Conservation (phyloP, 30 jellyfish, hydroid and myxozoan genomes). For the Turritopsis rubra region DNA sequence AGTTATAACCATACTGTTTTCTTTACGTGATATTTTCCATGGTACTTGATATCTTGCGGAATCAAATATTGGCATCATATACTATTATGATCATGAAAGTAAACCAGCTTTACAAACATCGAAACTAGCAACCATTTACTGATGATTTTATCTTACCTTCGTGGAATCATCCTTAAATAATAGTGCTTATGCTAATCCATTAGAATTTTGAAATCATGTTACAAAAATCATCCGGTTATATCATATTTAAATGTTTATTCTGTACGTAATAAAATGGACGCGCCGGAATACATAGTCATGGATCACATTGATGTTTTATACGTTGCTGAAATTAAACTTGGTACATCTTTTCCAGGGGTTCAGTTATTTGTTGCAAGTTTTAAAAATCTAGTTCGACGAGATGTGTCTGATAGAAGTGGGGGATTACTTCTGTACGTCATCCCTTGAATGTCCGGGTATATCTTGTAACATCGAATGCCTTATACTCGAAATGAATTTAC, state of each 20-base stretch:
- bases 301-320: background rate
- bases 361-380: background rate
- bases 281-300: background rate
- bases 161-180: too few relatives aligned
- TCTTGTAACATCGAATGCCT: slow-evolving; percentile 8
- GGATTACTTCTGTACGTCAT: background rate
- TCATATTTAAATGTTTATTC: background rate
- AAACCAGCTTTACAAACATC: too few relatives aligned
- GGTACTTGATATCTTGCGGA: too few relatives aligned
- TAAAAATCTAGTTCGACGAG: background rate
- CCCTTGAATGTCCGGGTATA: background rate
- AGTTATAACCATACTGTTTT: too few relatives aligned
- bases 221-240: background rate
- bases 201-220: background rate
- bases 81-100: too few relatives aligned
- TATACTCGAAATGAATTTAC: slow-evolving; percentile 20
- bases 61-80: too few relatives aligned
- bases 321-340: slow-evolving; percentile 2
- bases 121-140: too few relatives aligned
- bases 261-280: slow-evolving; percentile 1
- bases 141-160: too few relatives aligned
- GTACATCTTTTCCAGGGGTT: background rate
- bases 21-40: too few relatives aligned
- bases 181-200: too few relatives aligned
- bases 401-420: background rate